A percentile compares a stretch with the other conserved stretches of the same genome.
Conservation (phyloP, 1,140 invertebrate genomes). For the Arctopsyche grandis region DNA sequence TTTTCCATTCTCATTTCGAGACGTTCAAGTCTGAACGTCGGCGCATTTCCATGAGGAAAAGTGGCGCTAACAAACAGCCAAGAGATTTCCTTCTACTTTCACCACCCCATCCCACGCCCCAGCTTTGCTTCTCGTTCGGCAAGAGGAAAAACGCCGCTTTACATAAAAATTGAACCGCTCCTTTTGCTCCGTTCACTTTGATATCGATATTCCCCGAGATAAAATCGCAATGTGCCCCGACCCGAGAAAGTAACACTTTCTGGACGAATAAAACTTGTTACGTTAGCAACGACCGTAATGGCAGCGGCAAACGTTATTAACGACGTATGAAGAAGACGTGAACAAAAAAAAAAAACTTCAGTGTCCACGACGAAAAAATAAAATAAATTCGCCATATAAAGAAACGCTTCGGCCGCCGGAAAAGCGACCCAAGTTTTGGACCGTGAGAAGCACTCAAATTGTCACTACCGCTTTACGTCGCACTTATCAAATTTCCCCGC, state of each 20-base stretch:
- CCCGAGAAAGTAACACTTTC: too few species aligned
- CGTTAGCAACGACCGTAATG: too few species aligned
- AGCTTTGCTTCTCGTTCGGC: too few species aligned
- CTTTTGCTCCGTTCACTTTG: neutral
- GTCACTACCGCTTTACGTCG: slow-evolving; percentile 41
- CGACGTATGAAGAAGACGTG: too few species aligned
- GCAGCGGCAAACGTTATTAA: too few species aligned
- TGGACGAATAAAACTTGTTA: too few species aligned
- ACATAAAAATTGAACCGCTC: slow-evolving; percentile 29
- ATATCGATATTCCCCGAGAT: neutral
- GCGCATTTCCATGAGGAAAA: slow-evolving; percentile 14
- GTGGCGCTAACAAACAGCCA: slow-evolving; percentile 1
- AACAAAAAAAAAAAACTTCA: too few species aligned
- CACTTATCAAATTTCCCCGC: slow-evolving; percentile 36
- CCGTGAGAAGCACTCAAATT: slow-evolving; percentile 44
- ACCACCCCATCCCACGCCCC: neutral
- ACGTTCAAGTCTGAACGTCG: neutral
- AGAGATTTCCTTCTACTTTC: neutral
- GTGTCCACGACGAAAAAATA: too few species aligned
- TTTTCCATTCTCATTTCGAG: neutral
- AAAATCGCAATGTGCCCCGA: too few species aligned
- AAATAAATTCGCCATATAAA: too few species aligned
- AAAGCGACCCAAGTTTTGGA: too few species aligned
- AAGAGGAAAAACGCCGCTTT: neutral
- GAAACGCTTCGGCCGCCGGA: too few species aligned